Conservation (phyloP, 2,888 invertebrate genomes). For the Clusia tigrina region DNA sequence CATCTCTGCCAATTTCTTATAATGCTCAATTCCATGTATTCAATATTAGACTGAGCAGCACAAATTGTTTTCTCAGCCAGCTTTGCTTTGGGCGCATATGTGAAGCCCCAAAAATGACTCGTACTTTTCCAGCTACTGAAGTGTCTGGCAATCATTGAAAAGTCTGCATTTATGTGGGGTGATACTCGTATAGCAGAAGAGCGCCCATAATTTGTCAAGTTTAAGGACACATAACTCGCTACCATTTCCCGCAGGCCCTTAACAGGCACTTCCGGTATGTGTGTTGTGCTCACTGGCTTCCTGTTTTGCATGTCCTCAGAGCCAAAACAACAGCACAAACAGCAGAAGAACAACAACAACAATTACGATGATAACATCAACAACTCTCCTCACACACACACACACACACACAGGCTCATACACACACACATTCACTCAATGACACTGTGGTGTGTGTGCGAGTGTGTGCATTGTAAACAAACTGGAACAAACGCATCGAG, state of each 20-base stretch:
- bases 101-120: not conserved
- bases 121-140: not conserved
- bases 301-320: conserved; percentile 13
- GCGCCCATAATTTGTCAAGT: conserved; percentile 25
- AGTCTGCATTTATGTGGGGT: not conserved
- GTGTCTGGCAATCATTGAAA: no score
- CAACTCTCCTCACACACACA: no score
- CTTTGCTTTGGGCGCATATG: not conserved
- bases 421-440: not conserved
- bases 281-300: conserved; percentile 16
- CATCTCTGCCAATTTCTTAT: not conserved
- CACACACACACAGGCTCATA: not conserved
- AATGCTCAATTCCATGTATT: no score
- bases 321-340: not conserved
- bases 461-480: not conserved
- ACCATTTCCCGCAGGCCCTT: not conserved
- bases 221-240: conserved; percentile 14
- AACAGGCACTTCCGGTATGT: conserved; percentile 9
- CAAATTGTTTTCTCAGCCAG: not conserved
- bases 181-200: conserved; percentile 10
- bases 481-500: conserved; percentile 43
- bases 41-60: no score
- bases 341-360: not conserved
- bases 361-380: not conserved
- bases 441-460: not conserved